phyloP scores from a whole-genome alignment of 2,113 vertebrate genomes.

The Chrysemys picta region DNA sequence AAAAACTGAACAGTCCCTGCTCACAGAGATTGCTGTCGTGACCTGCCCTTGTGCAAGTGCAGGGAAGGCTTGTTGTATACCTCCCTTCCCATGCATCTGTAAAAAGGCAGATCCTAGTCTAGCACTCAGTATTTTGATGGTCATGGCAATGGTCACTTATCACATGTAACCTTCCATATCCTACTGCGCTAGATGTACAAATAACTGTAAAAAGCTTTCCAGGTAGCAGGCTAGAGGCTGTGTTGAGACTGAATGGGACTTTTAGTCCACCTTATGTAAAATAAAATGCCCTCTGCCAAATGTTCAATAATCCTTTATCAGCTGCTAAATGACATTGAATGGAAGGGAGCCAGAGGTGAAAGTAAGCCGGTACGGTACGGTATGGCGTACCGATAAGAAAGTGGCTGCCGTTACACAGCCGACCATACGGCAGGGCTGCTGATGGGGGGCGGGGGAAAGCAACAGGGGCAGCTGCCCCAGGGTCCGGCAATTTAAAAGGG shows the following conservation, averaged over 20 bases:
- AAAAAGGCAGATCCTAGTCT: neutral
- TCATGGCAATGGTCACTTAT: neutral
- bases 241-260: neutral
- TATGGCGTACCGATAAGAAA: too few relatives aligned
- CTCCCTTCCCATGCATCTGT: fast-evolving
- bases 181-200: neutral
- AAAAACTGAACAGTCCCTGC: neutral
- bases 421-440: too few relatives aligned
- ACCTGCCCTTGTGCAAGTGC: fast-evolving
- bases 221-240: neutral
- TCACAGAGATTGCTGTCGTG: neutral
- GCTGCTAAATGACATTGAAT: neutral
- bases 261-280: neutral
- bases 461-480: too few relatives aligned
- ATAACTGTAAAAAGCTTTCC: neutral
- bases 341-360: neutral
- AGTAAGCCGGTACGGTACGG: too few relatives aligned
- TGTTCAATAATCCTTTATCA: neutral
- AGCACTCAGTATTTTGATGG: neutral
- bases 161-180: fast-evolving
- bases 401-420: too few relatives aligned
- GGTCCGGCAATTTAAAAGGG: too few relatives aligned
- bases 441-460: too few relatives aligned
- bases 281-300: neutral
- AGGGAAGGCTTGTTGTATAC: fast-evolving